Evolutionary conservation across 2,113 vertebrate species (phyloP).

Genomic region (Mastomys coucha): DNA sequence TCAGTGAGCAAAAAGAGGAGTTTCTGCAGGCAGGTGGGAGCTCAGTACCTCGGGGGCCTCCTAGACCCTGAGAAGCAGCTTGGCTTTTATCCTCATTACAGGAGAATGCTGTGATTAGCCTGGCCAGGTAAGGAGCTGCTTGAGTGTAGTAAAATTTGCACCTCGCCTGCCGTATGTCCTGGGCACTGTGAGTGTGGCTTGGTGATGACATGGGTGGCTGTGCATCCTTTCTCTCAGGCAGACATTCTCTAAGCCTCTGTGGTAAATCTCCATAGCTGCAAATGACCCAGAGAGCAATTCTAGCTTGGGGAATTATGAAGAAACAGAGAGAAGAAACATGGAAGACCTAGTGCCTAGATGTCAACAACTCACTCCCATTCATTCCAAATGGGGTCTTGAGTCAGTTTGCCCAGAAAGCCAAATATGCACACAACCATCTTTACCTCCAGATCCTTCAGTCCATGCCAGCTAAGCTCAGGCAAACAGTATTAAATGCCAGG

Average conservation of each 20-base stretch:
- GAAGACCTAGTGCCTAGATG: not conserved
- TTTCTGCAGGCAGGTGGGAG: accelerated
- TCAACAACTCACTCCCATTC: not conserved
- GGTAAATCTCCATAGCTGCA: not conserved
- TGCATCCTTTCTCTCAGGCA: not conserved
- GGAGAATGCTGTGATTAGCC: not conserved
- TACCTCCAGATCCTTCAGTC: not conserved
- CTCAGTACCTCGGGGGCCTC: not conserved
- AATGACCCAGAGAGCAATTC: constrained; percentile 34
- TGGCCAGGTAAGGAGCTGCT: not conserved
- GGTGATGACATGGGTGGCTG: not conserved
- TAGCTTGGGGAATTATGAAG: not conserved
- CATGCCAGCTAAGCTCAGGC: not conserved
- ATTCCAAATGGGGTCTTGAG: not conserved
- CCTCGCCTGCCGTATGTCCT: not conserved
- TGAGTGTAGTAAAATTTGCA: not conserved
- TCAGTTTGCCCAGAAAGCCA: not conserved
- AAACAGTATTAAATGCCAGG: not conserved
- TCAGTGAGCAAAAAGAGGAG: not conserved
- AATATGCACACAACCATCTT: not conserved
- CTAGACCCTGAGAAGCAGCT: not conserved
- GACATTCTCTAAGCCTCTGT: not conserved
- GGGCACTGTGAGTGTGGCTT: not conserved
- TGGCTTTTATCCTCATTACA: not conserved
- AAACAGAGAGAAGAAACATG: not conserved